These are phyloP conservation scores for Philypnodon macrostomus DNA, from an alignment of 2,797 vertebrate genomes.

Conservation along the genomic window DNA sequence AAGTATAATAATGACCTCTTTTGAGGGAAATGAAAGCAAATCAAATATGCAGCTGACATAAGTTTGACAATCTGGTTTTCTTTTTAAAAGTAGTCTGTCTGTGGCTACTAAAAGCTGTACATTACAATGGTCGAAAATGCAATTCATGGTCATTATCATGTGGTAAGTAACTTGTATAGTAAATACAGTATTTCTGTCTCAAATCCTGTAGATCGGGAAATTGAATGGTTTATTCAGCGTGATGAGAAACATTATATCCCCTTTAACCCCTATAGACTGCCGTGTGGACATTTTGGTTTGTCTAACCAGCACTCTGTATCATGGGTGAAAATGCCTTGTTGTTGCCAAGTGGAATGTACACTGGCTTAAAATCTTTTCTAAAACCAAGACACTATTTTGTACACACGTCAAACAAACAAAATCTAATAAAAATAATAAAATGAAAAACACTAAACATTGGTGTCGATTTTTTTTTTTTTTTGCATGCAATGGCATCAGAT, in stretches of 20 bases:
- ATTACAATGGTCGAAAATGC: too few species aligned
- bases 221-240: constrained; percentile 11
- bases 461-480: too few species aligned
- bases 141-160: too few species aligned
- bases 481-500: too few species aligned
- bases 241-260: constrained; percentile 11
- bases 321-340: constrained; percentile 33
- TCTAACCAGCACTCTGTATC: constrained; percentile 28
- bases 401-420: constrained; percentile 63
- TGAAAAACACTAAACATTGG: too few species aligned
- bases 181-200: constrained; percentile 24
- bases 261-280: constrained; percentile 6
- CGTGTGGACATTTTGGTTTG: constrained; percentile 18
- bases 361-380: constrained; percentile 52
- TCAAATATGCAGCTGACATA: too few species aligned
- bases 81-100: too few species aligned
- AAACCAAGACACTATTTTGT: constrained; percentile 62
- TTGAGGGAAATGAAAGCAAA: too few species aligned
- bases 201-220: constrained; percentile 41
- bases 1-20: too few species aligned
- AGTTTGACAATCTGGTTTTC: too few species aligned
- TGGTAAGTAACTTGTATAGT: too few species aligned
- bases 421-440: constrained; percentile 53
- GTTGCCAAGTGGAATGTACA: constrained; percentile 46
- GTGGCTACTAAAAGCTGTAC: too few species aligned